Evolutionary conservation across 2,113 vertebrate genomes (phyloP), one percentile per base, ranked within the genome.

Genomic region (Rhynchopsitta pachyrhyncha): DNA sequence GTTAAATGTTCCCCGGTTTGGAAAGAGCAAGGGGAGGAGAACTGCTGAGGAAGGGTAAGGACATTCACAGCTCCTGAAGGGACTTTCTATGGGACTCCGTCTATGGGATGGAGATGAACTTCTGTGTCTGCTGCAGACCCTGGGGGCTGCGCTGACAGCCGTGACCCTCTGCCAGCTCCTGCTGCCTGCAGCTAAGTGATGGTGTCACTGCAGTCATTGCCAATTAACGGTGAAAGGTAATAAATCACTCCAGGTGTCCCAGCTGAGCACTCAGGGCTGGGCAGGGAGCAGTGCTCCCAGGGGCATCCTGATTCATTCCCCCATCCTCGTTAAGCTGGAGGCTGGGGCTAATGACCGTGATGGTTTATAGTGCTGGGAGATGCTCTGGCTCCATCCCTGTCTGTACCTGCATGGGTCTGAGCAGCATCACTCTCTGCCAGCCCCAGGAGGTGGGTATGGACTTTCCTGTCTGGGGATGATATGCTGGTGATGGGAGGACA

Each of bases 391-490:
- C 71, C 0, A 1, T 41, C 55, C 7, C 28, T 14, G 50, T 1
- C 6, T 0, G 8, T 33, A 3, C 41, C 14, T 11, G 78, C 1
- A 1, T 10, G 39, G 35, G 13, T 47, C n/a, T 37, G 63, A 35
- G 74, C 42, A 37, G 42, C 28, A 3, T 5, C 1, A 2, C 37
- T 10, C 16, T 47, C 44, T 29, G 62, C 35, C 59, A 44, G 52
- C 71, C 9, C 28, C 0, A 2, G 4, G 8, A 23, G 83, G 68
- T 23, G 66, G 28, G 42, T 29, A 7, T 0, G 0, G 39, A 17
- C 29, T 70, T 53, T 66, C 6, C 9, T 5, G 1, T 25, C 19
- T 4, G 71, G 71, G 2, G 1, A 3, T 2, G 17, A 2, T 6
- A 2, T 2, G 1, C 19, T 0, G 2, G 13, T 4, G 78, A 2